phyloP scores from a whole-genome alignment of 2,113 vertebrate genomes.

The Peromyscus maniculatus region DNA sequence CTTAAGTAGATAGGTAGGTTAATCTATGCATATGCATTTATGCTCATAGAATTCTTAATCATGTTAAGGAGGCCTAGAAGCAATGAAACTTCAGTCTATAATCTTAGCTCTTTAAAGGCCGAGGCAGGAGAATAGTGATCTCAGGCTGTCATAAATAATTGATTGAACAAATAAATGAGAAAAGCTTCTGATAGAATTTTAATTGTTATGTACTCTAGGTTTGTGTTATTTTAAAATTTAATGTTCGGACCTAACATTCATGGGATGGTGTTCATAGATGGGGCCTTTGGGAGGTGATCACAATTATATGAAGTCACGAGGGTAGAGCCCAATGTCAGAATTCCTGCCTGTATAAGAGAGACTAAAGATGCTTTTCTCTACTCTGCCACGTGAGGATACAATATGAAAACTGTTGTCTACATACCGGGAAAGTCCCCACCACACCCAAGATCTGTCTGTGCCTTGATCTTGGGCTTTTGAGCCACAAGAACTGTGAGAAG shows the following conservation, averaged over 20 bases:
- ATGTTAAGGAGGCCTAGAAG: not conserved
- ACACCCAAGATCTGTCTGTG: not conserved
- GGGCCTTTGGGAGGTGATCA: not conserved
- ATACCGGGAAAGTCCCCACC: not conserved
- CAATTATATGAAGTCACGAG: not conserved
- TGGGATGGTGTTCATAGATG: not conserved
- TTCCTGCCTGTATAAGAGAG: not conserved
- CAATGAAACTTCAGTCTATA: not conserved
- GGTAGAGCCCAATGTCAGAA: not conserved
- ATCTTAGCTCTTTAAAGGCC: not conserved
- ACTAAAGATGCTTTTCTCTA: not conserved
- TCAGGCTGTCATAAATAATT: not conserved
- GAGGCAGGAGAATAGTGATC: not conserved
- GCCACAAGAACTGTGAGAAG: not conserved
- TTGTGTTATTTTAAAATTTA: not conserved
- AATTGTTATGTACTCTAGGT: not conserved
- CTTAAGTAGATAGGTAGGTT: not conserved
- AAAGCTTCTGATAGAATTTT: not conserved
- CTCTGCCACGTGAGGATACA: not conserved
- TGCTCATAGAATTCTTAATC: not conserved
- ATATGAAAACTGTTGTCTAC: not conserved
- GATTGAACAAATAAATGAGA: not conserved
- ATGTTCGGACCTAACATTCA: not conserved
- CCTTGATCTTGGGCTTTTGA: not conserved
- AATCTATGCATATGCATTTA: not conserved